Evolutionary conservation across 2,888 invertebrate genomes (phyloP).

Genomic region (Iphiclides podalirius): DNA sequence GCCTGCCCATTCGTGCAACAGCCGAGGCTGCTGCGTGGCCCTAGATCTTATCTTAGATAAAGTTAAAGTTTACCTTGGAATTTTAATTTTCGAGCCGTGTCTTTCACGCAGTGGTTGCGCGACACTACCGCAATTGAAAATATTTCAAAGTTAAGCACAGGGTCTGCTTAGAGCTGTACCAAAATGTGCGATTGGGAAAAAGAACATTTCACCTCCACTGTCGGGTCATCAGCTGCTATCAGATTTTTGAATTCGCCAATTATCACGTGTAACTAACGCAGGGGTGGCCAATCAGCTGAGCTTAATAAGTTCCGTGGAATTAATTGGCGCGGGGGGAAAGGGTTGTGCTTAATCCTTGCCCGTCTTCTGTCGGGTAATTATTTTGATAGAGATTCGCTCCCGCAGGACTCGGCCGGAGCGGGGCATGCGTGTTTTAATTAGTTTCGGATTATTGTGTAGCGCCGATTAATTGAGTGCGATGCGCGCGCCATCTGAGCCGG

Average conservation of each 20-base stretch:
- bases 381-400: slow-evolving; percentile 50
- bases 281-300: slow-evolving; percentile 40
- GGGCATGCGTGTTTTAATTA: slow-evolving; percentile 61
- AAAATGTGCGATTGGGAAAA: too few species aligned
- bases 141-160: too few species aligned
- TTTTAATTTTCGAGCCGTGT: too few species aligned
- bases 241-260: slow-evolving; percentile 1
- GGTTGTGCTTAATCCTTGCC: slow-evolving; percentile 47
- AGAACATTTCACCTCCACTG: too few species aligned
- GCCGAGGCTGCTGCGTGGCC: too few species aligned
- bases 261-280: slow-evolving; percentile 17
- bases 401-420: slow-evolving; percentile 37
- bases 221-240: not conserved
- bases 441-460: slow-evolving; percentile 52
- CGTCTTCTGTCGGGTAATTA: slow-evolving; percentile 53
- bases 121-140: too few species aligned
- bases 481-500: slow-evolving; percentile 25
- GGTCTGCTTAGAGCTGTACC: too few species aligned
- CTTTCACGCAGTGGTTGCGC: too few species aligned
- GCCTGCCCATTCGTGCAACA: too few species aligned
- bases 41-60: too few species aligned
- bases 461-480: slow-evolving; percentile 51
- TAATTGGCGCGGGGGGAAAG: slow-evolving; percentile 48
- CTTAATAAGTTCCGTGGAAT: slow-evolving; percentile 50
- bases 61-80: too few species aligned